Base-by-base conservation (phyloP, 2,888 invertebrate genomes). In the Drosophila demipolita region DNA sequence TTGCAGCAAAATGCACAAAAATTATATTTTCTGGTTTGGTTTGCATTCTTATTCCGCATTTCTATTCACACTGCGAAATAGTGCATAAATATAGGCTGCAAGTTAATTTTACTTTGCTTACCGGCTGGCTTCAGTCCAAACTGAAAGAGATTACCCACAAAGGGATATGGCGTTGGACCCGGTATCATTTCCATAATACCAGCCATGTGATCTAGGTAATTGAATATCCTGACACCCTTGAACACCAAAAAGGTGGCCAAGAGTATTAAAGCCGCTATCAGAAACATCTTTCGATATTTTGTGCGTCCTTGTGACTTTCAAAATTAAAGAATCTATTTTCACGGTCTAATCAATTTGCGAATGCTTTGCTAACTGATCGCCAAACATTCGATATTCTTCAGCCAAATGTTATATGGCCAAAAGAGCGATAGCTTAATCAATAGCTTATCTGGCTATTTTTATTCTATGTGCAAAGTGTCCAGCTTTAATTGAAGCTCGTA, bases 141-240 rank as follows among this genome's bases (percentile, higher is more conserved):
- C 75, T 92, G 91, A 78, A 91, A 90, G 17, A 91, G 70, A 75
- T 92, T 92, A 3, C 92, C 92, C 33, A 92, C 87, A 69, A 92
- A 88, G 1, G 92, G 92, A 72, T 91, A 89, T 1, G 91, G 87
- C 7, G 83, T 90, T 15, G 91, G 91, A 6, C 92, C 92, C 2
- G 92, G 91, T 67, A 92, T 91, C 90, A 90, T 90, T 74, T 92
- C 91, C 90, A 91, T 91, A 23, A 91, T 92, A 11, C 92, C 90
- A 2, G 90, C 91, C 66, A 92, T 92, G 67, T 91, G 89, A 69
- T 91, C 91, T 4, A 91, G 60, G 54, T 91, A 91, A 48, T 91
- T 91, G 6, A 91, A 85, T 62, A 91, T 83, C 62, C 79, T 82
- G 0, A 91, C 81, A 4, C 91, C 92, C 65, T 91, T 91, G 60